Base-by-base conservation (phyloP, 1,140 invertebrate genomes). In the Eupristina koningsbergeri region DNA sequence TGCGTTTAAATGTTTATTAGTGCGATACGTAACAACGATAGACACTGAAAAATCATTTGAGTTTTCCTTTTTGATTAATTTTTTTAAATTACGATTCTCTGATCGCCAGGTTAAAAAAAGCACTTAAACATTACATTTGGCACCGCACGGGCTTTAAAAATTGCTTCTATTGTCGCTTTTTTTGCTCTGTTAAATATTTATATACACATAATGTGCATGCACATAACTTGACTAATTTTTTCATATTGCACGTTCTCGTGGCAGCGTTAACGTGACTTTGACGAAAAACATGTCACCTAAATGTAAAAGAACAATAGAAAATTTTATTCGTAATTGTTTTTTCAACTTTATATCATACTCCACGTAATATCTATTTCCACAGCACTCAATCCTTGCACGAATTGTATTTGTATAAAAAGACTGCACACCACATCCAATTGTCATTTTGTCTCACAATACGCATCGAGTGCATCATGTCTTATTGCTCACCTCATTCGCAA, bases 231-330 rank as follows among this genome's bases (percentile, higher is more conserved):
- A 26, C 63, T 39, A 26, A 77, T 61, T 26, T 31, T 61, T 34
- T 36, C 50, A 61, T 22, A n/a, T 53, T 77, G 39, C n/a, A 53
- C 50, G 47, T 50, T 19, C 53, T 64, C 39, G 76, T 64, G 36
- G 39, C 36, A 8, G 76, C 76, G 53, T 58, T 58, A 41, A 67
- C 76, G 76, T 61, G 76, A 67, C 58, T 64, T 67, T 64, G 58
- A 61, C 76, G 58, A 82, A 67, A 29, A 50, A 83, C 73, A 83
- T 58, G 61, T 71, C 47, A 64, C 69, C 74, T 77, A 77, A 29
- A 71, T 83, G 74, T 83, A 83, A 83, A 83, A 77, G 81, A 83
- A 77, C 61, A 77, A 83, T 83, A 77, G 81, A 83, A 83, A 83
- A 83, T 77, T 77, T 47, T 53, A 50, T 19, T 53, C 36, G 0